A percentile compares a stretch with the other conserved stretches of the same genome.
phyloP scores from a whole-genome alignment of 2,797 vertebrate genomes.

The Echiichthys vipera region DNA sequence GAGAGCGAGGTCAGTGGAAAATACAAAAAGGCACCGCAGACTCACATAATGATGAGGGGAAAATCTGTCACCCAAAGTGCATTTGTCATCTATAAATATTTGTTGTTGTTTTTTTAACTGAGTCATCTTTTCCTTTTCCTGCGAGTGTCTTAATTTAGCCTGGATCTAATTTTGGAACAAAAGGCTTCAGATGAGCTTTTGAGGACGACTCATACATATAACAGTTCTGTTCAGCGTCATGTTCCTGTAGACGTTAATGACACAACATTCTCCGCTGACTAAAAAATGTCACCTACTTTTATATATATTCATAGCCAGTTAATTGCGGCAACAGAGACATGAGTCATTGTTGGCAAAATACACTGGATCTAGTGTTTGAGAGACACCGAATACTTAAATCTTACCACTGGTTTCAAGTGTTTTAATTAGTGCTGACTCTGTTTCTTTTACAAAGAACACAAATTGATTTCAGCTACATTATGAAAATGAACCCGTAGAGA shows the following conservation, averaged over 20 bases:
- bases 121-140: neutral
- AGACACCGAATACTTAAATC: neutral
- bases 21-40: neutral
- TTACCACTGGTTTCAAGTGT: neutral
- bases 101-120: too few species aligned
- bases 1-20: slow-evolving; percentile 46
- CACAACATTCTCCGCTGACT: neutral
- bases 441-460: neutral
- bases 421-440: neutral
- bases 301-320: neutral
- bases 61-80: neutral
- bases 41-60: neutral
- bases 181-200: neutral
- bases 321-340: neutral
- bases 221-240: neutral
- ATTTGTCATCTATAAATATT: too few species aligned
- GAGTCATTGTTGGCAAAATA: neutral
- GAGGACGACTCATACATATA: slow-evolving; percentile 10
- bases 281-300: neutral
- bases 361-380: neutral
- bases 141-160: slow-evolving; percentile 3
- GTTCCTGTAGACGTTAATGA: neutral
- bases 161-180: slow-evolving; percentile 28
- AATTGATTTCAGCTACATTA: neutral
- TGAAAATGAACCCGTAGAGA: neutral